Evolutionary conservation across 2,797 vertebrate genomes (phyloP).

Genomic region (Leptodactylus fallax): DNA sequence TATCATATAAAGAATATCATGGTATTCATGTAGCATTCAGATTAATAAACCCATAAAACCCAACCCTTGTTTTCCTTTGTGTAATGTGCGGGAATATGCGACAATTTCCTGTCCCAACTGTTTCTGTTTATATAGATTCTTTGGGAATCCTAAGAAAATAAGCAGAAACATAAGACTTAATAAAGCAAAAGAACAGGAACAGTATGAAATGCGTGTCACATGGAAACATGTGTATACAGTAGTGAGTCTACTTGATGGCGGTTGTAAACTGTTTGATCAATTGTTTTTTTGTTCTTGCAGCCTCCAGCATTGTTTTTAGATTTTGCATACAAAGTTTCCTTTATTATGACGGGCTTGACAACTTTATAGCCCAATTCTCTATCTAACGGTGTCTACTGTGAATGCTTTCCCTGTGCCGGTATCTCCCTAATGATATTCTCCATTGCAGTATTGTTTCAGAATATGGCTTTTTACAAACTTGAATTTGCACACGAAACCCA

Average conservation of each 20-base stretch:
- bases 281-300: constrained; percentile 1
- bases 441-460: neutral
- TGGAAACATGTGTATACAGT: constrained; percentile 1
- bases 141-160: neutral
- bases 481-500: too few species aligned
- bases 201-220: neutral
- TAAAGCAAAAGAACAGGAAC: neutral
- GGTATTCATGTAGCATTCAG: neutral
- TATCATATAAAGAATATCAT: neutral
- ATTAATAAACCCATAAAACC: neutral
- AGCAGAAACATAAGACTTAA: neutral
- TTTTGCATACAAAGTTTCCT: neutral
- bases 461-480: neutral
- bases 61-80: neutral
- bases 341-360: constrained; percentile 23
- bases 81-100: neutral
- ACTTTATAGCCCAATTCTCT: neutral
- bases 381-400: neutral
- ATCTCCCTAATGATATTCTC: neutral
- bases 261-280: neutral
- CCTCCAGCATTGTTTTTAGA: neutral
- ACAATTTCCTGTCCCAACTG: neutral
- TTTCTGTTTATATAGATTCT: neutral
- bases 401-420: neutral
- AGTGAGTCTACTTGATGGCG: neutral